Evolutionary conservation across 2,113 vertebrate genomes (phyloP).

Genomic region (Opisthocomus hoazin): DNA sequence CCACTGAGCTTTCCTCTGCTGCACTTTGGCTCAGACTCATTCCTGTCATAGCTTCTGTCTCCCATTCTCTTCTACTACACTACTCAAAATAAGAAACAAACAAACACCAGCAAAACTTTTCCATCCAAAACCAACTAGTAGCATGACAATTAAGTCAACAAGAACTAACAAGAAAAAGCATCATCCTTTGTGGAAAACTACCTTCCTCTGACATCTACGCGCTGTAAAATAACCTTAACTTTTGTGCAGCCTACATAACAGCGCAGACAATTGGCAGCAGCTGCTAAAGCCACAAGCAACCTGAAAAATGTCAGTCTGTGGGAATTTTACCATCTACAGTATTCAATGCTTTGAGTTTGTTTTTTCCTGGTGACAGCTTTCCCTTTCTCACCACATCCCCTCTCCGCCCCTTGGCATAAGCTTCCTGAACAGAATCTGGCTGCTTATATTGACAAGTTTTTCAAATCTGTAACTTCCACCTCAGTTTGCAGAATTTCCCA

Average conservation of each 20-base stretch:
- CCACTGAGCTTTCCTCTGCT: neutral
- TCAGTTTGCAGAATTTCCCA: neutral
- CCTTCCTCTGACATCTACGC: neutral
- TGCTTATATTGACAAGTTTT: neutral
- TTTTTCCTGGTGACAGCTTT: neutral
- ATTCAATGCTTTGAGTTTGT: neutral
- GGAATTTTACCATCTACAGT: neutral
- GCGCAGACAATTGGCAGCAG: neutral
- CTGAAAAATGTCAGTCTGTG: neutral
- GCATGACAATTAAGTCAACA: neutral
- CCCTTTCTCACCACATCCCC: neutral
- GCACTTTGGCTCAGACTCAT: neutral
- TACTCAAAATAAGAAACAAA: neutral
- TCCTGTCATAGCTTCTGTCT: neutral
- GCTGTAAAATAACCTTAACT: neutral
- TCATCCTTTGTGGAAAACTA: neutral
- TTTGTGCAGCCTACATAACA: neutral
- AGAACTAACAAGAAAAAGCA: neutral
- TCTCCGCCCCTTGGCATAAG: neutral
- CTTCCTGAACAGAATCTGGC: neutral
- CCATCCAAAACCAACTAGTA: neutral
- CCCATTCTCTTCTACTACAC: neutral
- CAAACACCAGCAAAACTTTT: neutral
- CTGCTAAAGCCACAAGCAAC: neutral
- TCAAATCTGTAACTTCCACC: neutral